Conservation (phyloP, 2,797 vertebrate species). For the Antennarius maculatus region DNA sequence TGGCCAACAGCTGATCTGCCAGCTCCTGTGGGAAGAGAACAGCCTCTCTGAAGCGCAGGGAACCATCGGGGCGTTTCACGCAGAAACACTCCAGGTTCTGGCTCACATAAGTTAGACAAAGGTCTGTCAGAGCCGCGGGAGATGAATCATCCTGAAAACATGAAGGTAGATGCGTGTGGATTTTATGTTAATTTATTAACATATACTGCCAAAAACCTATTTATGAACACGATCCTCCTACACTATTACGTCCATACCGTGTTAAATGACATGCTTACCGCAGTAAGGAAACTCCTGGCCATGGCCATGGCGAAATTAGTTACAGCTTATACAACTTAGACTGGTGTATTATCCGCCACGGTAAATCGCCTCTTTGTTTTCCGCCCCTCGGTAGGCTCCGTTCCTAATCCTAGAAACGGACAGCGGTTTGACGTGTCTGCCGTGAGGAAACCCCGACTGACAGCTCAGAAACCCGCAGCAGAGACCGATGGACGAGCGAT, state of each 20-base stretch:
- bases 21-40: slow-evolving; percentile 97
- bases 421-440: neutral
- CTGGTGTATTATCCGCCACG: neutral
- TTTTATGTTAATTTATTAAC: neutral
- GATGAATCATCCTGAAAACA: slow-evolving; percentile 90
- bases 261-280: slow-evolving; percentile 60
- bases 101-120: slow-evolving; percentile 93
- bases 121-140: slow-evolving; percentile 90
- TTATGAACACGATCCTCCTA: neutral
- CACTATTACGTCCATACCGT: too few relatives aligned
- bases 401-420: neutral
- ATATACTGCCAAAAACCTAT: too few relatives aligned
- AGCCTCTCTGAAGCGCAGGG: slow-evolving; percentile 91
- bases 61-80: slow-evolving; percentile 92
- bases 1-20: slow-evolving; percentile 93
- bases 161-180: neutral
- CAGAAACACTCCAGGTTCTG: slow-evolving; percentile 93
- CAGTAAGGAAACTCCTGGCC: slow-evolving; percentile 68
- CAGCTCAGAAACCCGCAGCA: neutral
- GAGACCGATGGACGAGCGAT: slow-evolving; percentile 11
- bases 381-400: neutral
- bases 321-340: slow-evolving; percentile 30
- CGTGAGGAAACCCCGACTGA: neutral
- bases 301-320: slow-evolving; percentile 29
- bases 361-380: neutral